Conservation (phyloP, 2,113 vertebrate genomes). For the Xenopus laevis region DNA sequence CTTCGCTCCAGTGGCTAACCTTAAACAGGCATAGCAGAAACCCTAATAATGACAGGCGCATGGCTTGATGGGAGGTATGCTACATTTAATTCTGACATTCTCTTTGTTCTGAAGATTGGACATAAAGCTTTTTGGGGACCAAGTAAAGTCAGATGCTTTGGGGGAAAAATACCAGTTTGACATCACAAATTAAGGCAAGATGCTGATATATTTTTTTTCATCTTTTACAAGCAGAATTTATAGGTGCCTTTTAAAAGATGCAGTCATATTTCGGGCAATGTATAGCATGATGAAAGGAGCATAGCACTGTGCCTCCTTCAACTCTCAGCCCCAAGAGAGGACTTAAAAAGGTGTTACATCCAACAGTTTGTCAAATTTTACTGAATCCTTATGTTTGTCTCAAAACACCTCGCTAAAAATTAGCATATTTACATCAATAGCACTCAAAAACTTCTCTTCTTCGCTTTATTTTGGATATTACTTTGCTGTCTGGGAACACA, state of each 20-base stretch:
- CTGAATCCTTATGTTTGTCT: neutral
- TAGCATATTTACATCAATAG: neutral
- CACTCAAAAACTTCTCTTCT: neutral
- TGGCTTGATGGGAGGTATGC: too few species aligned
- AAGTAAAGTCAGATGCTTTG: conserved; percentile 2
- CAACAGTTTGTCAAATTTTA: conserved; percentile 36
- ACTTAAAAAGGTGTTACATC: conserved; percentile 23
- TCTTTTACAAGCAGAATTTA: conserved; percentile 37
- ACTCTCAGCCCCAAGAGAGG: neutral
- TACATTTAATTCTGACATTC: neutral
- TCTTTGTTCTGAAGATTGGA: conserved; percentile 12
- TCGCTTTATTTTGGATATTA: neutral
- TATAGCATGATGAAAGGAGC: conserved; percentile 30
- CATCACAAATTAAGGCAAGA: conserved; percentile 35
- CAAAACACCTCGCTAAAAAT: neutral
- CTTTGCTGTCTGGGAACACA: neutral
- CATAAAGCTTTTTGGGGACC: neutral
- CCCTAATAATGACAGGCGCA: too few species aligned
- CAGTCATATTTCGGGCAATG: neutral
- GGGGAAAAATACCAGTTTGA: neutral
- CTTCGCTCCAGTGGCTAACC: too few species aligned
- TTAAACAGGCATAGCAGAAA: too few species aligned
- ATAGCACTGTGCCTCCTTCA: conserved; percentile 10
- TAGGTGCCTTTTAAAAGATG: conserved; percentile 18
- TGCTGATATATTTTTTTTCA: conserved; percentile 18